These are phyloP conservation scores for Phalacrocorax aristotelis DNA, from an alignment of 2,113 vertebrate genomes.

Conservation along the genomic window DNA sequence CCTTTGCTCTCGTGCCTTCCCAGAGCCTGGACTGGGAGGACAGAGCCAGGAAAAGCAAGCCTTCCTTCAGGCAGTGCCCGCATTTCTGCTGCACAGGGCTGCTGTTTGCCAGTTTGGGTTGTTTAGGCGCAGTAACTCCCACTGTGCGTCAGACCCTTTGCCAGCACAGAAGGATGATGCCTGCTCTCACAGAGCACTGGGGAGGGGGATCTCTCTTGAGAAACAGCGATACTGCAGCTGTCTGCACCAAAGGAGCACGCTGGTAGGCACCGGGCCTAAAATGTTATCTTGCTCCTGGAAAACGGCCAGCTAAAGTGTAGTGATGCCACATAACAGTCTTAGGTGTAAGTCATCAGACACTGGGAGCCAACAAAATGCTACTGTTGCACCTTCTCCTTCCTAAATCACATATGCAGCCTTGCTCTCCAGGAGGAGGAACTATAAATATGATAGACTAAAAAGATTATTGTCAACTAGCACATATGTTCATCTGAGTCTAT, in stretches of 20 bases:
- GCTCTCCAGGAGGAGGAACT: not conserved
- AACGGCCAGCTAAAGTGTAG: not conserved
- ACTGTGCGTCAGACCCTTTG: not conserved
- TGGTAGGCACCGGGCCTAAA: not conserved
- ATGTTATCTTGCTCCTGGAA: not conserved
- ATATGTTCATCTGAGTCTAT: not conserved
- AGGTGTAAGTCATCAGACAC: not conserved
- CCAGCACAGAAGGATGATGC: not conserved
- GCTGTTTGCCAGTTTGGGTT: fast-evolving
- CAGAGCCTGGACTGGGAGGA: fast-evolving
- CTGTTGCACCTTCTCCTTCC: not conserved
- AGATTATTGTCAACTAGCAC: not conserved
- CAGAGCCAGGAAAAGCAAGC: not conserved
- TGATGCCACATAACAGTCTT: not conserved
- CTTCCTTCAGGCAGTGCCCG: not conserved
- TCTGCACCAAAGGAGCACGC: not conserved
- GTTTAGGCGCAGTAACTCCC: not conserved
- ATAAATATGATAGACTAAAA: not conserved
- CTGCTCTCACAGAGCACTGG: not conserved
- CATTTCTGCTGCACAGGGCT: not conserved
- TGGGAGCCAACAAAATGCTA: not conserved
- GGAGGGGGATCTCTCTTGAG: not conserved
- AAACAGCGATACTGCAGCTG: fast-evolving
- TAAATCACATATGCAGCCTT: not conserved
- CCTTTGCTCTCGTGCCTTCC: not conserved